phyloP scores from a whole-genome alignment of 92 coral and sea anemone genomes.

The Desmophyllum pertusum region DNA sequence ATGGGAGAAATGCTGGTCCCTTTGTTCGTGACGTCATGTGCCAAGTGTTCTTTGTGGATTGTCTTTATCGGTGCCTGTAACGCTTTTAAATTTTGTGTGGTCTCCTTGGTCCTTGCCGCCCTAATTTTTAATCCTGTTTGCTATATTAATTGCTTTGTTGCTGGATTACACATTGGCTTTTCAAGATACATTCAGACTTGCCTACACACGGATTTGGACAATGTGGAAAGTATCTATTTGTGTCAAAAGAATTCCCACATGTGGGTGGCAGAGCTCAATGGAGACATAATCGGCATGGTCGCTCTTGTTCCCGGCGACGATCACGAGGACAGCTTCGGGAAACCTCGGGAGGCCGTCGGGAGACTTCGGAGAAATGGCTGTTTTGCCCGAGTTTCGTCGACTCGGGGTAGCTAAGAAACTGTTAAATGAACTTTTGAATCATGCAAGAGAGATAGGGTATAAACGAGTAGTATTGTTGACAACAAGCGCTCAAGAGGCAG shows the following conservation, averaged over 20 bases:
- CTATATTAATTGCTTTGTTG: neutral
- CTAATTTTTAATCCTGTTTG: neutral
- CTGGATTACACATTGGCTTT: constrained; percentile 29
- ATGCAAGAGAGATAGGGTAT: constrained; percentile 25
- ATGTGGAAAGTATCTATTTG: constrained; percentile 10
- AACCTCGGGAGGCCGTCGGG: constrained; percentile 22
- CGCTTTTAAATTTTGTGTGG: constrained; percentile 1
- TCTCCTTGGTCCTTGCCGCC: constrained; percentile 4
- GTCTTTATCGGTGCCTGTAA: neutral
- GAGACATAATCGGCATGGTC: constrained; percentile 36
- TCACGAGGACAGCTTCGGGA: constrained; percentile 12
- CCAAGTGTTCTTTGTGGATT: constrained; percentile 21
- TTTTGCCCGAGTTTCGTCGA: constrained; percentile 45
- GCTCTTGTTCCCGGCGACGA: constrained; percentile 34
- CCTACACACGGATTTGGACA: constrained; percentile 17
- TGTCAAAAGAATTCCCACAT: constrained; percentile 19
- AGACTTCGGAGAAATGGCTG: constrained; percentile 52
- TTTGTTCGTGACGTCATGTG: constrained; percentile 39
- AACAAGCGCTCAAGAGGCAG: constrained; percentile 51
- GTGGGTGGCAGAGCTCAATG: constrained; percentile 40
- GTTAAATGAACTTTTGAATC: constrained; percentile 5
- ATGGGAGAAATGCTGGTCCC: constrained; percentile 55
- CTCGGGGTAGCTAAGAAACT: constrained; percentile 37
- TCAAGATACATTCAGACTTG: constrained; percentile 35
- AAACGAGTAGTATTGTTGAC: constrained; percentile 23